Evolutionary conservation across 1,140 invertebrate species (phyloP).

Genomic region (Callitettix versicolor): DNA sequence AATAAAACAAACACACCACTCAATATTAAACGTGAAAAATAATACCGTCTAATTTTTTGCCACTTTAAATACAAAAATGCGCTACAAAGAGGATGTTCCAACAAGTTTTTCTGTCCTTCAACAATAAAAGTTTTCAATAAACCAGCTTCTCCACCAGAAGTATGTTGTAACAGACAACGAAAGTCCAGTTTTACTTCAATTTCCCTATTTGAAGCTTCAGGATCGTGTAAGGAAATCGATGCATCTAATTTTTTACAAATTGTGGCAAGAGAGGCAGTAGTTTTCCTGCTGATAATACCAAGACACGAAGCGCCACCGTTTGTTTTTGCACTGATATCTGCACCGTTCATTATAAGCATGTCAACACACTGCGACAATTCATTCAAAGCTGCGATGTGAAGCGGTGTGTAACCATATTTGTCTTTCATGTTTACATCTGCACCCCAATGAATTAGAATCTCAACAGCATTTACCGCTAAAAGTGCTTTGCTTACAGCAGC

Average conservation of each 20-base stretch:
- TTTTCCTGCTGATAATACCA: conserved; percentile 71
- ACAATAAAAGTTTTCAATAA: conserved; percentile 73
- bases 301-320: conserved; percentile 72
- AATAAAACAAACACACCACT: conserved; percentile 70
- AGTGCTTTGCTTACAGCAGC: conserved; percentile 65
- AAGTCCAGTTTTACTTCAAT: conserved; percentile 73
- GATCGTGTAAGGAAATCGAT: conserved; percentile 65
- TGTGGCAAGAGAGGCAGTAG: conserved; percentile 64
- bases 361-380: conserved; percentile 74
- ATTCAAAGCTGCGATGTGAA: conserved; percentile 77
- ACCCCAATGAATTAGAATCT: conserved; percentile 58
- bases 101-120: conserved; percentile 70
- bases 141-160: conserved; percentile 64
- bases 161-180: conserved; percentile 63
- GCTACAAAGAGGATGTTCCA: conserved; percentile 70
- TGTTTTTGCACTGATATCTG: conserved; percentile 71
- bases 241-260: conserved; percentile 64
- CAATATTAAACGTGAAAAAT: conserved; percentile 64
- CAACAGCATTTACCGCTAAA: conserved; percentile 61
- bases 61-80: conserved; percentile 77
- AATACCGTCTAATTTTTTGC: conserved; percentile 82
- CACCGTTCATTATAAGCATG: conserved; percentile 68
- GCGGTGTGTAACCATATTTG: conserved; percentile 77
- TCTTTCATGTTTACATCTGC: conserved; percentile 77
- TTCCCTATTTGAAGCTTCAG: conserved; percentile 62